Evolutionary conservation across 2,888 invertebrate species (phyloP), one percentile per base, ranked within the genome.

Genomic region (Cryptocheilus praepositus): DNA sequence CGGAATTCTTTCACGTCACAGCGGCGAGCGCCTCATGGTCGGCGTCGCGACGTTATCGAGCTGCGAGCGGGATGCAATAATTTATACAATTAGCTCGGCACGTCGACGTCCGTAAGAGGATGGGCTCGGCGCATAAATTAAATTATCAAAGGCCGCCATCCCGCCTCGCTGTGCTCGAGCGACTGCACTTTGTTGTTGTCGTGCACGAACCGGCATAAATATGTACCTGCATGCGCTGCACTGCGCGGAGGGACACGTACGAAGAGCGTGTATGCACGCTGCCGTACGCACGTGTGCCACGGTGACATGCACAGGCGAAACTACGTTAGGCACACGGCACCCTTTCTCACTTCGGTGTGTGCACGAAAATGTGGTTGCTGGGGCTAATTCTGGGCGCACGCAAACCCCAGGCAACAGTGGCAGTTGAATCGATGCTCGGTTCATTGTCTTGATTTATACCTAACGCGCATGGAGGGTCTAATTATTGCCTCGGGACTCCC

Each of bases 11-110:
- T 64, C 56, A 18, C 60, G 51, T 45, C 49, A 58, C 15, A 22
- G 13, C 21, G 15, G 51, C 51, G 51, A 57, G 61, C 49, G 22
- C 45, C 49, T 28, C 56, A 15, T 16, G 21, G n/a, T 51, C 62
- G 43, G 15, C 36, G 46, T 64, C 36, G 43, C 28, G 25, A 25
- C 52, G 54, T 76, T 76, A 76, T 76, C 74, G 71, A 65, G 28
- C 22, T n/a, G 19, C 45, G 61, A 36, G 28, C 58, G 44, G 66
- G 46, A 53, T 25, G 74, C 65, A 73, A 83, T 83, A 78, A 83
- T 81, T 83, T 81, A 77, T 80, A 76, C 81, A 83, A 83, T 83
- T 83, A 83, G 80, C 77, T 61, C 66, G 70, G 72, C 71, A 70
- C 75, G 73, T 71, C 71, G 72, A 61, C 68, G 67, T 70, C 56